Evolutionary conservation across 30 jellyfish, hydroid and myxozoan species (phyloP).

Genomic region (Pseudorhiza aurosa): DNA sequence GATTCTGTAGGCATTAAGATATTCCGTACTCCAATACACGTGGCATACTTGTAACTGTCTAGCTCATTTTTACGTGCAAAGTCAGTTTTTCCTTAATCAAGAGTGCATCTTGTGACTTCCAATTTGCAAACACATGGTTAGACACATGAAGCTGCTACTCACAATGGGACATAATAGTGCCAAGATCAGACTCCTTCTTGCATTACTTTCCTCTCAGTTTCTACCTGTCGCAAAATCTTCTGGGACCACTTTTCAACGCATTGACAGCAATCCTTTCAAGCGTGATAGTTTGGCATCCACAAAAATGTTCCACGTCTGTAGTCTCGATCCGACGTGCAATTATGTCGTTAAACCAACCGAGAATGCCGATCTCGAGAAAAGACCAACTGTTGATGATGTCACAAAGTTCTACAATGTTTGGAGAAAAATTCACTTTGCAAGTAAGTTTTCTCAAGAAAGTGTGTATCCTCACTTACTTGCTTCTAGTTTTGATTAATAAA

Average conservation of each 20-base stretch:
- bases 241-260: background rate
- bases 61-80: too few relatives aligned
- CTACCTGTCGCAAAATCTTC: background rate
- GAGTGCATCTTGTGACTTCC: too few relatives aligned
- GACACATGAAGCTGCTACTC: too few relatives aligned
- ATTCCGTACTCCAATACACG: too few relatives aligned
- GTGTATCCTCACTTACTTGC: background rate
- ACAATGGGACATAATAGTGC: too few relatives aligned
- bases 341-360: background rate
- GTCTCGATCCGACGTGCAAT: background rate
- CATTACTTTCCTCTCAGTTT: background rate
- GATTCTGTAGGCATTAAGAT: too few relatives aligned
- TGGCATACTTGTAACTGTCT: too few relatives aligned
- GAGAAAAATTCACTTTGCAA: background rate
- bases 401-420: background rate
- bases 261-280: background rate
- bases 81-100: too few relatives aligned
- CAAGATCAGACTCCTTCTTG: background rate
- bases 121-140: too few relatives aligned
- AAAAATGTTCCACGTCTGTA: background rate
- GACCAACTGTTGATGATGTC: background rate
- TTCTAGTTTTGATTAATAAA: background rate
- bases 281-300: background rate
- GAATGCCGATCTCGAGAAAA: background rate
- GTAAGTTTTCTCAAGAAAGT: too few relatives aligned